Base-by-base conservation (phyloP, 2,888 invertebrate genomes). In the Heliconius cydno region DNA sequence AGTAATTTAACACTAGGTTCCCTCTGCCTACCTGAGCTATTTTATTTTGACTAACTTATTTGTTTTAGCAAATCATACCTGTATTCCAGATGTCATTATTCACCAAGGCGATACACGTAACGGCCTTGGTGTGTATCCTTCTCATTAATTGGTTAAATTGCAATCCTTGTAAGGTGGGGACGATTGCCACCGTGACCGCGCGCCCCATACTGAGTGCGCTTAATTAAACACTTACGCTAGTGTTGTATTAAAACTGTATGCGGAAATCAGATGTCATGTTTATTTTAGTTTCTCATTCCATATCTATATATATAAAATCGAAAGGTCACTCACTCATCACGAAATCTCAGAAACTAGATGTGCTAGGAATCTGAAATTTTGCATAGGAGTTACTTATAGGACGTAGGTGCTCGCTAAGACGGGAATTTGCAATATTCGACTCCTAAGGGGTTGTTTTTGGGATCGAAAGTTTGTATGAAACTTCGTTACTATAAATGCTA, bases 141-240 rank as follows among this genome's bases (percentile, higher is more conserved):
- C 89, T 87, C 85, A 87, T 87, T 91, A 92, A 91, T 91, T 90
- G 91, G 89, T 88, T 94, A 91, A 94, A 94, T 92, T 90, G 90
- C 92, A 82, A 81, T 74, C 94, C 94, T 87, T 93, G 88, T 93
- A 92, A 86, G 93, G 94, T 80, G 85, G 83, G 85, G 85, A 87
- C 93, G 92, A 93, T 91, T 91, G 92, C 90, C 91, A 91, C 92
- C 68, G 82, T 79, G 86, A 91, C 92, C 76, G 82, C 80, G 86
- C 84, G 87, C 85, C 76, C 85, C 87, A 88, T 88, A 88, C 86
- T 84, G 84, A 88, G 85, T 84, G 85, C 84, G 83, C 80, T 82
- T 86, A 87, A 88, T 88, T 86, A 86, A 78, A 75, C 63, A 63
- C 41, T 63, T 38, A 70, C 10, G 60, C 41, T 63, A 15, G 68